A percentile compares a stretch with the other conserved stretches of the same genome.
phyloP scores from a whole-genome alignment of 2,113 vertebrate species.

The Prunella fulvescens region DNA sequence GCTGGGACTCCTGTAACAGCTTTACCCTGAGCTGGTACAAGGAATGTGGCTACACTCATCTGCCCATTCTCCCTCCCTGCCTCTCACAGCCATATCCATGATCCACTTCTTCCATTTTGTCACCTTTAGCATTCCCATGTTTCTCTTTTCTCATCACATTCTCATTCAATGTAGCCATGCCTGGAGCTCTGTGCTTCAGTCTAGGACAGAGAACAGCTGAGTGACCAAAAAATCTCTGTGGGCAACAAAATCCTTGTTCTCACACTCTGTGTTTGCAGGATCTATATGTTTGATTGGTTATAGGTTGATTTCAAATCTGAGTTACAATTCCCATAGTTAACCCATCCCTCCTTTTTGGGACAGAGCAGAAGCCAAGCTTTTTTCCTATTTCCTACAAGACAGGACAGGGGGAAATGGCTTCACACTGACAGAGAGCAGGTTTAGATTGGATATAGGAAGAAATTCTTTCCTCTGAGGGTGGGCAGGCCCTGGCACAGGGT shows the following conservation, averaged over 20 bases:
- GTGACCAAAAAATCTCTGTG: background rate
- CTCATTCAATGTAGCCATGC: rapidly evolving
- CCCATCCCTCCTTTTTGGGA: background rate
- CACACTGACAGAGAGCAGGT: background rate
- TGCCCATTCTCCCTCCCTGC: background rate
- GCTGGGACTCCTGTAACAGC: background rate
- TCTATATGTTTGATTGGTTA: background rate
- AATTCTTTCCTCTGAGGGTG: background rate
- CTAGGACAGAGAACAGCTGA: background rate
- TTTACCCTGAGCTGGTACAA: background rate
- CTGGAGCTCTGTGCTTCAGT: background rate
- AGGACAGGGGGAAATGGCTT: background rate
- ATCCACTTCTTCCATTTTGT: background rate
- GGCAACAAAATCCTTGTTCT: background rate
- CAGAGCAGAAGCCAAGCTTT: background rate
- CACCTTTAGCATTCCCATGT: background rate
- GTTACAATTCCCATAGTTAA: background rate
- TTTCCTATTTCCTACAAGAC: background rate
- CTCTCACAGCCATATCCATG: background rate
- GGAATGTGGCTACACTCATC: slow-evolving; percentile 8
- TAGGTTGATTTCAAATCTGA: background rate
- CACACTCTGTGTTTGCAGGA: background rate
- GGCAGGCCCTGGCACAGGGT: background rate
- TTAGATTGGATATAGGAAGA: no score
- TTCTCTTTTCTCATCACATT: background rate